Base-by-base conservation (phyloP, 2,113 vertebrate genomes). In the Burhinus bistriatus region DNA sequence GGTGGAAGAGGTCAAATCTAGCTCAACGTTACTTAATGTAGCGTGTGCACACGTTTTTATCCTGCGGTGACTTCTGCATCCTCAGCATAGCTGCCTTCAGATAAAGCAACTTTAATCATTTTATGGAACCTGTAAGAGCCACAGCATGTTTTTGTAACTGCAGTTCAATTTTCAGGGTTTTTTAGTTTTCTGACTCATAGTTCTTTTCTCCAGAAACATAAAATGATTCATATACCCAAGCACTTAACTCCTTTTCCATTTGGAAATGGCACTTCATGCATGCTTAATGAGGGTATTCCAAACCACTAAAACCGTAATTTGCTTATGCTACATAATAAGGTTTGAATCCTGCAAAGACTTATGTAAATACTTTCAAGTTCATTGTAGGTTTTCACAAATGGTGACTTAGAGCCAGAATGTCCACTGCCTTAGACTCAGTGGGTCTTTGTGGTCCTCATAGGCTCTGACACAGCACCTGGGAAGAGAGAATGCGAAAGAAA, bases 221-320 rank as follows among this genome's bases (percentile, higher is more conserved):
- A 95, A 94, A 78, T 96, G 70, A 96, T 96, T 97, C 92, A 96
- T 80, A 73, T 88, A 90, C 32, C 36, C 66, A 69, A 95, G 83
- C 76, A 77, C 90, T 90, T 93, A 88, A 85, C 85, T 95, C 27
- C 19, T 87, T 92, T 93, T 92, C 54, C 80, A 80, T 95, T 90
- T 97, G 85, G 83, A 95, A 94, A 83, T 88, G 88, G 83, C 58
- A 80, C 54, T 95, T 95, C 55, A 66, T 91, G 87, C 85, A 94
- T 88, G 51, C 59, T 84, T 94, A 93, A 93, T 29, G 1, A 90
- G 71, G 75, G 32, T 84, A 85, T 95, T 93, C 66, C 90, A 95
- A 93, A 90, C 75, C 54, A 57, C 90, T 76, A 83, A 93, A 93
- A 54, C 76, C 49, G 25, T 88, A 66, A 90, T 94, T 96, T 83